These are phyloP conservation scores for Stigmatopora nigra DNA, from an alignment of 2,113 vertebrate genomes.

Conservation along the genomic window DNA sequence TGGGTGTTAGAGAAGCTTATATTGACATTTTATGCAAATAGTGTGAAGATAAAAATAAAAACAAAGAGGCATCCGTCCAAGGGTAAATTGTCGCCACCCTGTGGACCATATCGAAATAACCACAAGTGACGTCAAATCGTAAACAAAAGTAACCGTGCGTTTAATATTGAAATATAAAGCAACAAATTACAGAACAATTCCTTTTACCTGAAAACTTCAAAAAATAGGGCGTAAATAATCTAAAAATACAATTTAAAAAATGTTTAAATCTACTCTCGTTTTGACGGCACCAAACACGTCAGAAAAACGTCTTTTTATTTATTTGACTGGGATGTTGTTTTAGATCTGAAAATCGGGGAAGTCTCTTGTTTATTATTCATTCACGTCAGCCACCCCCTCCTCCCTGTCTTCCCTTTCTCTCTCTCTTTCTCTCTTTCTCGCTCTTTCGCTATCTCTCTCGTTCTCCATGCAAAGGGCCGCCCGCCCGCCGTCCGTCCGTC, in stretches of 20 bases:
- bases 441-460: slow-evolving; percentile 65
- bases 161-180: not conserved
- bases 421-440: slow-evolving; percentile 70
- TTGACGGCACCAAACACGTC: not conserved
- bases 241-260: too few species aligned
- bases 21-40: not conserved
- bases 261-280: not conserved
- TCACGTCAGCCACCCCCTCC: slow-evolving; percentile 64
- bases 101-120: not conserved
- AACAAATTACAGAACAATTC: not conserved
- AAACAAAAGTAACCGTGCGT: not conserved
- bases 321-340: not conserved
- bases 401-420: not conserved
- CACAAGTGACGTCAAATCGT: slow-evolving; percentile 1
- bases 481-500: slow-evolving; percentile 43
- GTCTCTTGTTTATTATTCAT: slow-evolving; percentile 71
- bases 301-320: not conserved
- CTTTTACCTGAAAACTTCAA: not conserved
- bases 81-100: not conserved
- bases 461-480: slow-evolving; percentile 59
- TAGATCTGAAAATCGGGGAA: slow-evolving; percentile 38
- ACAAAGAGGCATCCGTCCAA: not conserved
- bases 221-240: not conserved
- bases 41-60: not conserved
- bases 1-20: not conserved